Conservation (phyloP, 1,140 invertebrate species). For the Ptiloglossa arizonensis region DNA sequence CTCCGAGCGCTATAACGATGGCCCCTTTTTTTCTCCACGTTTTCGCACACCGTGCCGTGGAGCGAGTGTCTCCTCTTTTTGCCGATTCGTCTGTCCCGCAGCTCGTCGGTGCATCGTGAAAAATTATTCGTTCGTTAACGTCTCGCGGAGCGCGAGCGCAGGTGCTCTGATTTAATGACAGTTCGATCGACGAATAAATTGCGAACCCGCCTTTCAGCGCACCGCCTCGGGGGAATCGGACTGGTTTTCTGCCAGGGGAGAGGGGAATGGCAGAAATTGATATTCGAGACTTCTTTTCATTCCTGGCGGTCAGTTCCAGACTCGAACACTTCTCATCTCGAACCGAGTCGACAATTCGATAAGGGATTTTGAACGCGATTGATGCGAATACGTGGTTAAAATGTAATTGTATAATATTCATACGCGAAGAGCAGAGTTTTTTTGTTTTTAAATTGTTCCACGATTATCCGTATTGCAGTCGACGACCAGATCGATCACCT, state of each 20-base stretch:
- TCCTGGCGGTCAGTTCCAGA: neutral
- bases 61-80: neutral
- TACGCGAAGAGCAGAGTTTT: no score
- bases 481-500: no score
- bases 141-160: conserved; percentile 9
- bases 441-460: no score
- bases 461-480: no score
- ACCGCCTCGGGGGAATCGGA: neutral
- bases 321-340: neutral
- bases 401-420: no score
- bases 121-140: conserved; percentile 26
- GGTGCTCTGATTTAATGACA: conserved; percentile 17
- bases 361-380: no score
- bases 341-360: no score
- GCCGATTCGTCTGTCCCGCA: neutral
- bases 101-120: conserved; percentile 12
- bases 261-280: neutral
- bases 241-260: no score
- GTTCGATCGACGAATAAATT: conserved; percentile 18
- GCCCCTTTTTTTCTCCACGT: neutral
- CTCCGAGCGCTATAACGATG: neutral
- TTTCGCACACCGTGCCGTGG: neutral
- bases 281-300: neutral
- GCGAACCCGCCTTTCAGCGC: neutral
- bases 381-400: no score